Percentiles rank a stretch among this genome's conserved stretches.
phyloP scores from a whole-genome alignment of 2,113 vertebrate species.

The Danio rerio region GRCz12tu NC_133185.1:5084501-5085000 shows the following conservation, averaged over 20 bases:
- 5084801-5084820: background rate
- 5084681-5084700: background rate
- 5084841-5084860: slow-evolving; percentile 11
- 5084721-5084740: background rate
- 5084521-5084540: no score
- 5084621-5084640: no score
- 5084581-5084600: no score
- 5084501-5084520: no score
- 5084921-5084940: slow-evolving; percentile 60
- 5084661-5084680: background rate
- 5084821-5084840: background rate
- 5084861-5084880: slow-evolving; percentile 7
- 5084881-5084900: background rate
- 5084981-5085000: slow-evolving; percentile 51
- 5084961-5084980: slow-evolving; percentile 72
- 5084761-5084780: background rate
- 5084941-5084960: slow-evolving; percentile 71
- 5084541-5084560: no score
- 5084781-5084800: slow-evolving; percentile 38
- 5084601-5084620: no score
- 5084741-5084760: background rate
- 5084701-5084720: background rate
- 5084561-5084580: no score
- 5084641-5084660: no score
- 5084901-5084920: slow-evolving; percentile 43